Base-by-base conservation (phyloP, 2,888 invertebrate species). In the Baccha elongata region DNA sequence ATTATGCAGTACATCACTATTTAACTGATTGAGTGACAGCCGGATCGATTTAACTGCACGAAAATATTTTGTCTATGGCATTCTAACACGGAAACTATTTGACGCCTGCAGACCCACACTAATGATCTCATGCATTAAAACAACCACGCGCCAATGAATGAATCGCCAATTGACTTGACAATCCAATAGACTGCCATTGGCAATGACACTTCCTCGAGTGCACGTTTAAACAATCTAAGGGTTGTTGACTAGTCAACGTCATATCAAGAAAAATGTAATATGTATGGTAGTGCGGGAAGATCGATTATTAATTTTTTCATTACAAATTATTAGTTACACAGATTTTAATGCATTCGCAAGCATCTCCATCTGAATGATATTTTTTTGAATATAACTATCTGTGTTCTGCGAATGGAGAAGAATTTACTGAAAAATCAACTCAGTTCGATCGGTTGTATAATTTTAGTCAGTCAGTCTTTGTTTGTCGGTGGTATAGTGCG, bases 91-190 rank as follows among this genome's bases (percentile, higher is more conserved):
- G 80, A 75, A 80, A 48, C 42, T 8, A 48, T 53, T 48, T 35
- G 29, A 60, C 15, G 37, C 15, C 32, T 32, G 64, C 58, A 67
- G 42, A 75, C 19, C 29, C 50, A 40, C 26, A 21, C 29, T 8
- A 64, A 53, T 83, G 83, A 83, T 78, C 72, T 83, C 78, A 83
- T 78, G 32, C 48, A 23, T 64, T 21, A 26, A 8, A 15, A 58
- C 53, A 55, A 44, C 68, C 78, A 72, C 72, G 78, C 64, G 78
- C 46, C 65, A 60, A 48, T 40, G 37, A 58, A 58, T 58, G 21
- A 55, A 10, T 50, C 8, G 26, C 35, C 32, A 32, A 32, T 8
- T 35, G 5, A 21, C 64, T 67, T 46, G 60, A 15, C 40, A 52
- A 48, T 42, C 40, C 72, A 78, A 72, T 76, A 53, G 71, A 67